Evolutionary conservation across 2,888 invertebrate genomes (phyloP), one percentile per base, ranked within the genome.

Genomic region (Lasioglossum zephyrum): DNA sequence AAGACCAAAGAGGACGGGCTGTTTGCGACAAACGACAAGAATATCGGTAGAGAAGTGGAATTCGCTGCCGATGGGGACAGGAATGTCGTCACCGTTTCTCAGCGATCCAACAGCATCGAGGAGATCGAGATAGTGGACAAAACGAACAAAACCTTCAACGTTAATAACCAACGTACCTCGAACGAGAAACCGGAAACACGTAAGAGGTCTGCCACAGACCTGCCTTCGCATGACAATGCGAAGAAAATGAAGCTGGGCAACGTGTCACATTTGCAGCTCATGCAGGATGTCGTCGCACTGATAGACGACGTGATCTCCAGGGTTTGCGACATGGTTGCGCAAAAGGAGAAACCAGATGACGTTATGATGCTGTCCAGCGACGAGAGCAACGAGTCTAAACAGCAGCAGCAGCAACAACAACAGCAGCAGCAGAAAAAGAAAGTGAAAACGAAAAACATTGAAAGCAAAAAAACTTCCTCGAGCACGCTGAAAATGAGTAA

Each of bases 271-370:
- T 90, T 95, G 26, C 93, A 95, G 84, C 81, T 95, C 31, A 94
- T 95, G 94, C 94, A 95, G 41, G 95, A 95, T 66, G 95, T 95
- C 5, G 93, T 95, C 8, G 93, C 93, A 9, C 82, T 95, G 60
- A 93, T 95, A 82, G 95, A 95, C 66, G 94, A 95, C 77, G 82
- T 95, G 31, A 93, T 95, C 31, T 93, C 92, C 0, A 94, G 93
- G 87, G 95, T 95, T 47, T 95, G 94, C 76, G 93, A 95, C 22
- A 92, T 92, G 77, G 92, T 91, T 8, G 82, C 87, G 26, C 87
- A 86, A 69, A 89, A 87, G 9, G 92, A 92, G 9, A 88, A 82
- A n/a, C 79, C 78, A 18, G 94, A 93, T 5, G 93, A 93, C 4
- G 77, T 93, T 39, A 93, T 92, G 89, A 88, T 94, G 11, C 84